Evolutionary conservation across 2,888 invertebrate genomes (phyloP).

Genomic region (Nowickia ferox): DNA sequence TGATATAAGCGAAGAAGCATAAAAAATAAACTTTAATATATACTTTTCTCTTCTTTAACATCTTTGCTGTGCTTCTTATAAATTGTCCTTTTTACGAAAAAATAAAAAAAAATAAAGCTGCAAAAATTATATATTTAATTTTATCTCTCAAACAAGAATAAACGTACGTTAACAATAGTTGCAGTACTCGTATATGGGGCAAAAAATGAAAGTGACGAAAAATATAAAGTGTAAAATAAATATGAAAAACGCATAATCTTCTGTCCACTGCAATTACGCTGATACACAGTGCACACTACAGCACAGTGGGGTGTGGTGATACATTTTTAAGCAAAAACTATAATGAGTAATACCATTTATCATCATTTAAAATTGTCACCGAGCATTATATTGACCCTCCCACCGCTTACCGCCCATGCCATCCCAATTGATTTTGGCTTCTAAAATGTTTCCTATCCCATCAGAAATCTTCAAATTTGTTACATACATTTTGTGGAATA

Average conservation of each 20-base stretch:
- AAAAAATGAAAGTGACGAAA: constrained; percentile 5
- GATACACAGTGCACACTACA: no score
- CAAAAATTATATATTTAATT: neutral
- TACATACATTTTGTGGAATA: no score
- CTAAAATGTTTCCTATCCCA: no score
- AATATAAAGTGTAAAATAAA: constrained; percentile 19
- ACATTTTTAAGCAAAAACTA: no score
- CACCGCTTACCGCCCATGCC: no score
- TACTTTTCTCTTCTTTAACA: neutral
- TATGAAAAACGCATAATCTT: constrained; percentile 44
- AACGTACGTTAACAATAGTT: constrained; percentile 9
- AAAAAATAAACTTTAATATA: constrained; percentile 25
- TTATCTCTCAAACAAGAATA: neutral
- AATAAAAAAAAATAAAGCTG: neutral
- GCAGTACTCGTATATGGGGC: neutral
- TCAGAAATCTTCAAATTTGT: no score
- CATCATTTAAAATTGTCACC: no score
- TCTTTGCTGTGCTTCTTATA: neutral
- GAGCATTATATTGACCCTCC: no score
- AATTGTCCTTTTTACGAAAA: constrained; percentile 5
- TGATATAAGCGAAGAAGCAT: constrained; percentile 32
- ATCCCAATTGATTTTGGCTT: no score
- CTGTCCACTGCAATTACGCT: constrained; percentile 54
- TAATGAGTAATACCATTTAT: no score
- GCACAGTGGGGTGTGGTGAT: no score